These are phyloP conservation scores for Ectemnius cavifrons DNA, from an alignment of 2,888 invertebrate genomes.

Conservation along the genomic window DNA sequence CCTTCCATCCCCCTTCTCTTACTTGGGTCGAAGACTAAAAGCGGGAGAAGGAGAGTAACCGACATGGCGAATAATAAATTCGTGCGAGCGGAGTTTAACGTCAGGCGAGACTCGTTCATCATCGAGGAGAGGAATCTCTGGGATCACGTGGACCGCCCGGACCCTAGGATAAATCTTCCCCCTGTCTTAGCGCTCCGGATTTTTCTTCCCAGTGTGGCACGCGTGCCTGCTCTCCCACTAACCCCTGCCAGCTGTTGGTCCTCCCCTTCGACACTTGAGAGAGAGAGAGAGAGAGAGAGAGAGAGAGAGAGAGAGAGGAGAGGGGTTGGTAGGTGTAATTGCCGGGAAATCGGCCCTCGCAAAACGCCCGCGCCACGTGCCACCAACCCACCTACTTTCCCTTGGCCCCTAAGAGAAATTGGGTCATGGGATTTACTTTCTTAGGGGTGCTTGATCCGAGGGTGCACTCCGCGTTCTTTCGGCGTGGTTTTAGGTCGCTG, in stretches of 20 bases:
- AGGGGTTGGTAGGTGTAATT: constrained; percentile 12
- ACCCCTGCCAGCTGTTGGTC: neutral
- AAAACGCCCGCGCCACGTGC: constrained; percentile 14
- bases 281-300: no score
- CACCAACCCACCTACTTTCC: neutral
- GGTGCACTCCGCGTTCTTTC: no score
- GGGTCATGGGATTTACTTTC: neutral
- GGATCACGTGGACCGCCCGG: constrained; percentile 28
- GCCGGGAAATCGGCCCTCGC: constrained; percentile 25
- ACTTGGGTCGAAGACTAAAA: neutral
- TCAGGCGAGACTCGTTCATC: constrained; percentile 34
- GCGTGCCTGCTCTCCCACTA: neutral
- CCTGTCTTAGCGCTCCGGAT: constrained; percentile 15
- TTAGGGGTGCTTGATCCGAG: no score
- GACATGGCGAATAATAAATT: constrained; percentile 39
- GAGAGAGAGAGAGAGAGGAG: no score
- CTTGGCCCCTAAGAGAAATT: neutral
- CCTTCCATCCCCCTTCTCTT: neutral
- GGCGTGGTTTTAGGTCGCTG: no score
- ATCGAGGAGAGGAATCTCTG: constrained; percentile 24
- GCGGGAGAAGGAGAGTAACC: neutral
- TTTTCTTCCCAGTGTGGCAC: constrained; percentile 4
- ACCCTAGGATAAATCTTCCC: constrained; percentile 33
- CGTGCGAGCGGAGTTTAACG: constrained; percentile 24
- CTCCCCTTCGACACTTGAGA: neutral